These are phyloP conservation scores for Clinocottus analis DNA, from an alignment of 2,113 vertebrate species.

Conservation along the genomic window DNA sequence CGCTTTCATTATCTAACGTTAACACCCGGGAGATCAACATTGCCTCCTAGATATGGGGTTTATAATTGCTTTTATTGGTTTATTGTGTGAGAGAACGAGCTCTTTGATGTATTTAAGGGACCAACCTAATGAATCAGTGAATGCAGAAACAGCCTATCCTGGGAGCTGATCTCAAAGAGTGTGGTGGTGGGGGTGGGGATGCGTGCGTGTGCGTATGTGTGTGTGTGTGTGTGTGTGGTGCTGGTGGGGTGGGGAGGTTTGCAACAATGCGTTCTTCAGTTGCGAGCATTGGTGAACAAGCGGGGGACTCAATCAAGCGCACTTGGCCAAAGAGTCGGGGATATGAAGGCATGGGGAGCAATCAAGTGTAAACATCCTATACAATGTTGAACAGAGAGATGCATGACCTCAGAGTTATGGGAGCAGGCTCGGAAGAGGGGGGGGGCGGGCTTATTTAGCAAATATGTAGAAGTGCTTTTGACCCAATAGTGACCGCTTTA, in stretches of 20 bases:
- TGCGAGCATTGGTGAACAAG: conserved; percentile 72
- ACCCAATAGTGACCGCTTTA: conserved; percentile 71
- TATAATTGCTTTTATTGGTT: conserved; percentile 84
- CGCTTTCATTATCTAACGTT: conserved; percentile 80
- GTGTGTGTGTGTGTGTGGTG: conserved; percentile 16
- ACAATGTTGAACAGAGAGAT: conserved; percentile 71
- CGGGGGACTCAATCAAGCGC: conserved; percentile 79
- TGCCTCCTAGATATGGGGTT: conserved; percentile 68
- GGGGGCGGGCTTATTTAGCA: conserved; percentile 75
- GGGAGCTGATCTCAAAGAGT: conserved; percentile 75
- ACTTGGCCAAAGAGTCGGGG: conserved; percentile 69
- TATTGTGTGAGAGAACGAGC: conserved; percentile 77
- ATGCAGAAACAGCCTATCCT: conserved; percentile 74
- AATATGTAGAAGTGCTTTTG: conserved; percentile 80
- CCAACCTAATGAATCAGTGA: conserved; percentile 82
- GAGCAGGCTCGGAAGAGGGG: conserved; percentile 53
- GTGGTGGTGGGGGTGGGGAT: conserved; percentile 46
- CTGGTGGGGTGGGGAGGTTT: conserved; percentile 7
- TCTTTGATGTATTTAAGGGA: conserved; percentile 85
- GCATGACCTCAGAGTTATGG: conserved; percentile 72
- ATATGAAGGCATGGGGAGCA: conserved; percentile 60
- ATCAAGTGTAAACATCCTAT: conserved; percentile 80
- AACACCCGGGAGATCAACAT: conserved; percentile 70
- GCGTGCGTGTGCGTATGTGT: neutral
- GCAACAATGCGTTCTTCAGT: conserved; percentile 79